Evolutionary conservation across 2,888 invertebrate species (phyloP).

Genomic region (Pharmacophagus antenor): DNA sequence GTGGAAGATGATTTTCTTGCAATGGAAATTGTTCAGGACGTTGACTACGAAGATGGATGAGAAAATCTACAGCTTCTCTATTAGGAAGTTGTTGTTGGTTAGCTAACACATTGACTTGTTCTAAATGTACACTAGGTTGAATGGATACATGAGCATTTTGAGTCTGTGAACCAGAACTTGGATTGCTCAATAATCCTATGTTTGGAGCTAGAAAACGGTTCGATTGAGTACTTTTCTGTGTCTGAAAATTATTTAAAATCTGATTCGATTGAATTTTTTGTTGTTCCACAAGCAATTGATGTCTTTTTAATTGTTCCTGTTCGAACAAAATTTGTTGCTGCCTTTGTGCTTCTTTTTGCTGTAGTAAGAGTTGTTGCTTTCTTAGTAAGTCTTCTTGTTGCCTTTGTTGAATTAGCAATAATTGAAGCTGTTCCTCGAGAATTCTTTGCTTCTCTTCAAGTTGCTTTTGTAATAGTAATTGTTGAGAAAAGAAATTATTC

Average conservation of each 20-base stretch:
- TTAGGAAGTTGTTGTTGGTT: conserved; percentile 81
- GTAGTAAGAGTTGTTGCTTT: conserved; percentile 82
- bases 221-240: conserved; percentile 55
- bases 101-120: conserved; percentile 53
- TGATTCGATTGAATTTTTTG: conserved; percentile 57
- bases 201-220: conserved; percentile 54
- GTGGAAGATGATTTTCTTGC: conserved; percentile 74
- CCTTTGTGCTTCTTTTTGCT: conserved; percentile 69
- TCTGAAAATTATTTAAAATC: conserved; percentile 57
- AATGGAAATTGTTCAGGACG: conserved; percentile 70
- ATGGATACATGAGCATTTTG: conserved; percentile 68
- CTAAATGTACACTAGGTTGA: conserved; percentile 72
- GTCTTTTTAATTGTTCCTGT: conserved; percentile 52
- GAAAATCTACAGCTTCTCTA: conserved; percentile 79
- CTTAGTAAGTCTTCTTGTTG: conserved; percentile 85
- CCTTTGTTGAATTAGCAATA: conserved; percentile 84
- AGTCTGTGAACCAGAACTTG: conserved; percentile 48
- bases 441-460: conserved; percentile 85
- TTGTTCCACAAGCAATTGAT: conserved; percentile 54
- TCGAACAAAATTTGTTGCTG: conserved; percentile 53
- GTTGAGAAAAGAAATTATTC: conserved; percentile 59
- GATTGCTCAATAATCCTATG: conserved; percentile 45
- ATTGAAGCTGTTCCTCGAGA: conserved; percentile 85
- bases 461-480: conserved; percentile 66
- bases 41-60: conserved; percentile 69